Conservation (phyloP, 2,113 vertebrate species). For the Malurus alboscapulatus region DNA sequence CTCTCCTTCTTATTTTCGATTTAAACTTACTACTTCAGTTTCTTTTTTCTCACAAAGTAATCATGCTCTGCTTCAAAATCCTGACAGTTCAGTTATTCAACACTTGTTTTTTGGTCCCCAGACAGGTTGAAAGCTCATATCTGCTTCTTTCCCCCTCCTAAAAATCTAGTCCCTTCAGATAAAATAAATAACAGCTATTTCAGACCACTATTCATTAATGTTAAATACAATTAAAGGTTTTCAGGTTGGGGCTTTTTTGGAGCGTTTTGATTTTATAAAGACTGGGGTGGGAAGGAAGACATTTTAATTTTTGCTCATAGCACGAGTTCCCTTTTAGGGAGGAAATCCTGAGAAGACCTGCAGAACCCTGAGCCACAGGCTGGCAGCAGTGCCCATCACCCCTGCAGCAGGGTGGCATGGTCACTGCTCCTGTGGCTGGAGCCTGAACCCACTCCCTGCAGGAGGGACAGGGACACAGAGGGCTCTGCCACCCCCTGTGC, state of each 20-base stretch:
- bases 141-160: neutral
- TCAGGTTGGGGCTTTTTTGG: neutral
- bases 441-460: neutral
- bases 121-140: neutral
- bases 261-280: neutral
- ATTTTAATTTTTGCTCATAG: neutral
- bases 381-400: neutral
- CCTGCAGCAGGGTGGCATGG: neutral
- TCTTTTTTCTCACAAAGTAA: neutral
- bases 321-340: neutral
- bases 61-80: neutral
- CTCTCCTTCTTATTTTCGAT: neutral
- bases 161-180: neutral
- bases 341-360: neutral
- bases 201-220: neutral
- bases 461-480: accelerated
- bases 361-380: accelerated
- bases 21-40: neutral
- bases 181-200: neutral
- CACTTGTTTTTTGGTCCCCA: neutral
- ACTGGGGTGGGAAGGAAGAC: accelerated
- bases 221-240: neutral
- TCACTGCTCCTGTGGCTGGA: neutral
- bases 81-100: neutral
- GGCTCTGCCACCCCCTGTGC: neutral